Percentiles rank a stretch among this genome's conserved stretches.
These are phyloP conservation scores for Globicephala melas DNA, from an alignment of 2,113 vertebrate species.

Conservation along the genomic window DNA sequence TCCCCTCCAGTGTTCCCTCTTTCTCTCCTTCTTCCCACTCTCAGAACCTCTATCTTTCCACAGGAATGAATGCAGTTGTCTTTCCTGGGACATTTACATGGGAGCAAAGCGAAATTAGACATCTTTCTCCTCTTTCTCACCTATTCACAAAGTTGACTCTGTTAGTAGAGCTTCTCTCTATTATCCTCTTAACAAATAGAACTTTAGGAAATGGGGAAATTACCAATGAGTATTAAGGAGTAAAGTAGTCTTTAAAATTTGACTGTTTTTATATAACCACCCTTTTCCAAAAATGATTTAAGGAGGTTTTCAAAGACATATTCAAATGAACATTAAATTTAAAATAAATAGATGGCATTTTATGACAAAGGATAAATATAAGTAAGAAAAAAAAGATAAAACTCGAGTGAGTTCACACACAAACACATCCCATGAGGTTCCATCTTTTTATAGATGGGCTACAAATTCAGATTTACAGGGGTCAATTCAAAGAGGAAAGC, in stretches of 20 bases:
- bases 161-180: not conserved
- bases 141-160: not conserved
- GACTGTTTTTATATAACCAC: not conserved
- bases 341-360: not conserved
- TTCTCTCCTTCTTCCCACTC: not conserved
- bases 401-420: not conserved
- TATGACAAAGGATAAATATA: not conserved
- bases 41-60: not conserved
- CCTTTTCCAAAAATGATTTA: not conserved
- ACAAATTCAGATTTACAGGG: not conserved
- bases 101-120: not conserved
- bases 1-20: not conserved
- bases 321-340: not conserved
- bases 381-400: not conserved
- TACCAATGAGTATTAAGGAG: not conserved
- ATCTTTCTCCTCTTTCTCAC: not conserved
- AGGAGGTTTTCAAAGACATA: not conserved
- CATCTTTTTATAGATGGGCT: not conserved
- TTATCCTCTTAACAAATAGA: not conserved
- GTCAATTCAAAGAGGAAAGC: not conserved
- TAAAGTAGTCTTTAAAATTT: not conserved
- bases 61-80: not conserved
- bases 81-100: not conserved
- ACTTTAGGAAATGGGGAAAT: not conserved
- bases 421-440: not conserved